Evolutionary conservation across 2,797 vertebrate species (phyloP).

Genomic region (Mormyrus proboscirostris): DNA sequence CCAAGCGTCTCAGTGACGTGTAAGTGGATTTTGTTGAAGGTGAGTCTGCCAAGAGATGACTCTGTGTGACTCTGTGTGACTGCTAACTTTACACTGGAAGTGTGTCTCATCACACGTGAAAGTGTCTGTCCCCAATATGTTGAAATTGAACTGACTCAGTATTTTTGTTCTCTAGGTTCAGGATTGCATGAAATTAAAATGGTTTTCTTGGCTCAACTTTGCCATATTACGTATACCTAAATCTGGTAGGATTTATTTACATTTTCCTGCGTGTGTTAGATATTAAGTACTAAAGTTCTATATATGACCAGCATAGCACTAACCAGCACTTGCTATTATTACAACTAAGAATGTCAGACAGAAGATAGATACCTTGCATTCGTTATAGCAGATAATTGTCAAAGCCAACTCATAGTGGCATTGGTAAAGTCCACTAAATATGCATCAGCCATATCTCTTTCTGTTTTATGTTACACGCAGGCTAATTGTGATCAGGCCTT

Average conservation of each 20-base stretch:
- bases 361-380: neutral
- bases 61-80: too few relatives aligned
- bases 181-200: neutral
- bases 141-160: neutral
- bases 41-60: neutral
- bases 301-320: neutral
- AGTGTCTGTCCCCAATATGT: neutral
- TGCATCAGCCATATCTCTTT: constrained; percentile 1
- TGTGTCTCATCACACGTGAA: neutral
- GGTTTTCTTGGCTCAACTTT: neutral
- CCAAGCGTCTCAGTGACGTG: constrained; percentile 5
- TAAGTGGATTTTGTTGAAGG: neutral
- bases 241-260: neutral
- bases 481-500: neutral
- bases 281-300: neutral
- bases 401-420: neutral
- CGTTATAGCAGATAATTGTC: neutral
- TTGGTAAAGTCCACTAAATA: neutral
- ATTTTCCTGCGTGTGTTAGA: neutral
- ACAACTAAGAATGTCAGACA: neutral
- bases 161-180: neutral
- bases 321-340: neutral
- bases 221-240: neutral
- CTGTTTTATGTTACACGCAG: constrained; percentile 12
- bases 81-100: neutral